Conservation (phyloP, 2,888 invertebrate genomes). For the Eupithecia subfuscata region DNA sequence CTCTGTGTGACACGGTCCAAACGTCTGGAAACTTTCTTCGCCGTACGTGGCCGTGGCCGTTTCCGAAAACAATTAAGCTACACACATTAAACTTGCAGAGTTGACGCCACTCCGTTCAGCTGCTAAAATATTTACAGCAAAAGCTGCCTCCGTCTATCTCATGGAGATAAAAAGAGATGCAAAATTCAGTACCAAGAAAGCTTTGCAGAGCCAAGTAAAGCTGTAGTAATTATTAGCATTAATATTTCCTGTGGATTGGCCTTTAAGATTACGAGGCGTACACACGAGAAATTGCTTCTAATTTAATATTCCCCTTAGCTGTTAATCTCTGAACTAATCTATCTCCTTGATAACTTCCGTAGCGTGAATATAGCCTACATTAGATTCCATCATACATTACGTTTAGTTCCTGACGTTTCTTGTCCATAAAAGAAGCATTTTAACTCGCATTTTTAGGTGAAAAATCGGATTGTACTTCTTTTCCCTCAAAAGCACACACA, state of each 20-base stretch:
- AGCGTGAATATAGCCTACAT: background rate
- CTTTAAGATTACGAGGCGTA: slow-evolving; percentile 1
- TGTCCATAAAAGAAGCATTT: background rate
- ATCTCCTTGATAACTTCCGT: slow-evolving; percentile 17
- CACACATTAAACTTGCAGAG: slow-evolving; percentile 57
- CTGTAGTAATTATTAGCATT: slow-evolving; percentile 25
- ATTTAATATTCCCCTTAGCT: slow-evolving; percentile 9
- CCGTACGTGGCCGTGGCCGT: slow-evolving; percentile 47
- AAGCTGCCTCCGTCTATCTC: slow-evolving; percentile 34
- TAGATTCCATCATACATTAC: background rate
- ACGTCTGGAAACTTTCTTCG: slow-evolving; percentile 10
- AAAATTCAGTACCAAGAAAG: slow-evolving; percentile 28
- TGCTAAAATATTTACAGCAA: slow-evolving; percentile 51
- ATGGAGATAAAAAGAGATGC: slow-evolving; percentile 39
- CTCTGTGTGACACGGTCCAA: background rate
- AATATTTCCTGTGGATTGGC: slow-evolving; percentile 12
- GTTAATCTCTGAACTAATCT: slow-evolving; percentile 12
- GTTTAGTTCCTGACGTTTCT: background rate
- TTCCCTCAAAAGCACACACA: background rate
- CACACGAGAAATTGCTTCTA: slow-evolving; percentile 8
- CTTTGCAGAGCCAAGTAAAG: slow-evolving; percentile 19
- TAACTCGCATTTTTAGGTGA: no score
- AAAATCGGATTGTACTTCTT: background rate
- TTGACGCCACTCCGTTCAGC: slow-evolving; percentile 47
- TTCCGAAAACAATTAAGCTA: slow-evolving; percentile 60